phyloP scores from a whole-genome alignment of 2,888 invertebrate species.

The Periphyllus acericola region DNA sequence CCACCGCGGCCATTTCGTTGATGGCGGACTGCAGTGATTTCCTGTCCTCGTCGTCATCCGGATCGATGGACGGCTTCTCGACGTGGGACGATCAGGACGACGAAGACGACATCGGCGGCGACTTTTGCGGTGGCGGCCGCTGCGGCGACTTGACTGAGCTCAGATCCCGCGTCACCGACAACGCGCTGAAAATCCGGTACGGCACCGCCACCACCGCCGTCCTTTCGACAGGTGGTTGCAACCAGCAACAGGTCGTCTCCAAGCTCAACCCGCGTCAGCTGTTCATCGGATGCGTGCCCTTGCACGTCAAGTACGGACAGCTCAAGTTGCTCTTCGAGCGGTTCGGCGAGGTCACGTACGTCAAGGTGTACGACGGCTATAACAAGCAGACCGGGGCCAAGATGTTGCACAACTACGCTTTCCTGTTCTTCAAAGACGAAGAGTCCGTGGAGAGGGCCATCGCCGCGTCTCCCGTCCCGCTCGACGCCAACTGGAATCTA shows the following conservation, averaged over 20 bases:
- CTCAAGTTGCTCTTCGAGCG: conserved; percentile 40
- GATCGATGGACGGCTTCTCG: neutral
- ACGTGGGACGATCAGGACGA: neutral
- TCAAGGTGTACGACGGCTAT: conserved; percentile 49
- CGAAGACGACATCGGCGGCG: neutral
- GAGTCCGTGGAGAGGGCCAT: conserved; percentile 38
- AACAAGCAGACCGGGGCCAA: conserved; percentile 50
- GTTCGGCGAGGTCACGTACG: conserved; percentile 52
- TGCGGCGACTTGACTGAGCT: neutral
- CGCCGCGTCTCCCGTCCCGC: conserved; percentile 42
- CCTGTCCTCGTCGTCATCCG: neutral
- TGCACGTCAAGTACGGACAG: conserved; percentile 55
- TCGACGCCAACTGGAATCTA: conserved; percentile 40
- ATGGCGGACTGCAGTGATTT: neutral
- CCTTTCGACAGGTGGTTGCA: neutral
- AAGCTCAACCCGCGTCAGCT: conserved; percentile 49
- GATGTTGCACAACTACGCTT: conserved; percentile 56
- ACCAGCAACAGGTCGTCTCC: too few species aligned
- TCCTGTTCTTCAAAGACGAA: conserved; percentile 52
- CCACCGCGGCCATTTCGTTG: neutral
- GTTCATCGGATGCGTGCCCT: conserved; percentile 54
- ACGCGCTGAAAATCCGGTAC: neutral
- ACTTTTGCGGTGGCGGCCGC: neutral
- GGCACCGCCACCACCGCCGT: neutral
- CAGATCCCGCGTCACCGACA: conserved; percentile 8